phyloP scores from a whole-genome alignment of 2,888 invertebrate genomes.

The Scelioninae gen. 2 region DNA sequence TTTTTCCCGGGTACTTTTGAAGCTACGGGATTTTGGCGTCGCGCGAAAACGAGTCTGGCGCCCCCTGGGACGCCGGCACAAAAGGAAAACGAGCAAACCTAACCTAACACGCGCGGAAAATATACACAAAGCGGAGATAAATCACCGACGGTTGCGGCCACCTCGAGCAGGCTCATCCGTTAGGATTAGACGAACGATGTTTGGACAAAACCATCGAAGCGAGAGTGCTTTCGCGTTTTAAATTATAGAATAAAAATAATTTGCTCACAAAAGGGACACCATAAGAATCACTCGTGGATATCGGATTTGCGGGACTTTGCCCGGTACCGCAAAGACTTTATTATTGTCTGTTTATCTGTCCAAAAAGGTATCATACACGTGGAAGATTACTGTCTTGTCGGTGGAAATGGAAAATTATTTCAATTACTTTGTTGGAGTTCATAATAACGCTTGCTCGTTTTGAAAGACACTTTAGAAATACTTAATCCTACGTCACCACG shows the following conservation, averaged over 20 bases:
- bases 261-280: slow-evolving; percentile 11
- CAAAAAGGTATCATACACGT: no score
- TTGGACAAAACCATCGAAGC: slow-evolving; percentile 61
- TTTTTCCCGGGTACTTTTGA: slow-evolving; percentile 62
- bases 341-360: no score
- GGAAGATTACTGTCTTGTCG: no score
- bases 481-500: no score
- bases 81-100: slow-evolving; percentile 62
- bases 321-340: no score
- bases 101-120: slow-evolving; percentile 59
- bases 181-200: slow-evolving; percentile 67
- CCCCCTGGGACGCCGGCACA: slow-evolving; percentile 67
- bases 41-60: slow-evolving; percentile 57
- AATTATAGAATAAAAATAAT: slow-evolving; percentile 34
- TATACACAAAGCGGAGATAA: slow-evolving; percentile 62
- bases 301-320: slow-evolving; percentile 26
- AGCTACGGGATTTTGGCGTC: slow-evolving; percentile 59
- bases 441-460: no score
- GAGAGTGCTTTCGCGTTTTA: slow-evolving; percentile 24
- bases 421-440: no score
- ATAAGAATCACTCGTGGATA: slow-evolving; percentile 2
- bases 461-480: no score
- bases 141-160: slow-evolving; percentile 62
- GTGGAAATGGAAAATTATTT: no score
- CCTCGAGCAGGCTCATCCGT: slow-evolving; percentile 68